phyloP scores from a whole-genome alignment of 2,888 invertebrate species.

The Cecidostiba fungosa region DNA sequence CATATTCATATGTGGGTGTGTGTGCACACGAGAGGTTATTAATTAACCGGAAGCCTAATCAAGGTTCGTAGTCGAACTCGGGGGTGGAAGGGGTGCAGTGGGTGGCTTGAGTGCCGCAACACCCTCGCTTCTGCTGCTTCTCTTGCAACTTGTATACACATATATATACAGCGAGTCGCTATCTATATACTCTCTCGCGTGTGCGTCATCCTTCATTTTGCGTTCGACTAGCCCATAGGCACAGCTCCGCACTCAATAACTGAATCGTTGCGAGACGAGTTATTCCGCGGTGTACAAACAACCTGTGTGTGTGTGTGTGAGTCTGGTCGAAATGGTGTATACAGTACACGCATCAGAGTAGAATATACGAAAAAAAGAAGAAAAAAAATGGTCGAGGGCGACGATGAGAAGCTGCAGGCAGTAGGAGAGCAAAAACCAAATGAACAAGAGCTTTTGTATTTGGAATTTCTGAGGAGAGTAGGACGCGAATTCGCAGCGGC shows the following conservation, averaged over 20 bases:
- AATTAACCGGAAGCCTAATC: slow-evolving; percentile 83
- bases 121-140: slow-evolving; percentile 54
- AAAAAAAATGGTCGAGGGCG: slow-evolving; percentile 60
- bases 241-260: too few relatives aligned
- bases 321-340: not conserved
- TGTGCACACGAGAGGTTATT: slow-evolving; percentile 81
- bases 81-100: slow-evolving; percentile 53
- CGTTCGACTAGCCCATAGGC: not conserved
- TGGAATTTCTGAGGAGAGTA: slow-evolving; percentile 74
- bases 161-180: not conserved
- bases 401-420: slow-evolving; percentile 51
- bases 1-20: slow-evolving; percentile 78
- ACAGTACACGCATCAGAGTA: slow-evolving; percentile 55
- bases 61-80: slow-evolving; percentile 78
- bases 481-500: slow-evolving; percentile 60
- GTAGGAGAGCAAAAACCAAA: slow-evolving; percentile 76
- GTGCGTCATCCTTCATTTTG: not conserved
- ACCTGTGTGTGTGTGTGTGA: too few relatives aligned
- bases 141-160: not conserved
- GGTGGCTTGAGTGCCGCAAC: slow-evolving; percentile 51
- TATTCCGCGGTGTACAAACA: slow-evolving; percentile 9
- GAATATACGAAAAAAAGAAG: slow-evolving; percentile 64
- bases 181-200: not conserved
- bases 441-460: slow-evolving; percentile 80
- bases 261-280: slow-evolving; percentile 9